Conservation (phyloP, 2,888 invertebrate genomes). For the Lycaena phlaeas region DNA sequence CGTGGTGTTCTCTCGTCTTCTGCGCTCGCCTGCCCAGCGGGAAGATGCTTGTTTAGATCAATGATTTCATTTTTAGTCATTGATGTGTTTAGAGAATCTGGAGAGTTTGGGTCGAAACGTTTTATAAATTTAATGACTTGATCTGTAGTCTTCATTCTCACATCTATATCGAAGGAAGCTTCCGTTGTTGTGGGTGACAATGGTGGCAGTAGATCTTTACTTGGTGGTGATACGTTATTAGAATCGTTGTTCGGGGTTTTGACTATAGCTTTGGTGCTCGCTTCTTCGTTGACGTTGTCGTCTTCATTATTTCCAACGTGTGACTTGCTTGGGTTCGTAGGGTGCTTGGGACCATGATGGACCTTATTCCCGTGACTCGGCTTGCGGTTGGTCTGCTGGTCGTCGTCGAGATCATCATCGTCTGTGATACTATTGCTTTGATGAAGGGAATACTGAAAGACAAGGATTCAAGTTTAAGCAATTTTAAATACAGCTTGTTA, state of each 20-base stretch:
- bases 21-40: conserved; percentile 46
- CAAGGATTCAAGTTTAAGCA: no score
- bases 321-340: no score
- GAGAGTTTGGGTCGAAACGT: conserved; percentile 58
- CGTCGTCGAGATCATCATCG: conserved; percentile 47
- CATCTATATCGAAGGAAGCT: conserved; percentile 27
- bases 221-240: conserved; percentile 30
- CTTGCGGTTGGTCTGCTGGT: conserved; percentile 54
- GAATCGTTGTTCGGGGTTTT: not conserved
- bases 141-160: conserved; percentile 33
- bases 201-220: conserved; percentile 38
- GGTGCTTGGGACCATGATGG: not conserved
- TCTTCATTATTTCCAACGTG: no score
- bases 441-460: conserved; percentile 47
- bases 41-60: conserved; percentile 47
- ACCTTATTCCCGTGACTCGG: not conserved
- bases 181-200: conserved; percentile 33
- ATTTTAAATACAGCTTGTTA: no score
- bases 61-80: conserved; percentile 57
- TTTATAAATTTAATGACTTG: conserved; percentile 57
- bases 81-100: conserved; percentile 44
- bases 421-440: conserved; percentile 57
- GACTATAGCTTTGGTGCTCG: not conserved
- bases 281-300: not conserved
- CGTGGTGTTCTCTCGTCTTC: conserved; percentile 51